phyloP scores from a whole-genome alignment of 2,797 vertebrate genomes.

The Diceros bicornis region DNA sequence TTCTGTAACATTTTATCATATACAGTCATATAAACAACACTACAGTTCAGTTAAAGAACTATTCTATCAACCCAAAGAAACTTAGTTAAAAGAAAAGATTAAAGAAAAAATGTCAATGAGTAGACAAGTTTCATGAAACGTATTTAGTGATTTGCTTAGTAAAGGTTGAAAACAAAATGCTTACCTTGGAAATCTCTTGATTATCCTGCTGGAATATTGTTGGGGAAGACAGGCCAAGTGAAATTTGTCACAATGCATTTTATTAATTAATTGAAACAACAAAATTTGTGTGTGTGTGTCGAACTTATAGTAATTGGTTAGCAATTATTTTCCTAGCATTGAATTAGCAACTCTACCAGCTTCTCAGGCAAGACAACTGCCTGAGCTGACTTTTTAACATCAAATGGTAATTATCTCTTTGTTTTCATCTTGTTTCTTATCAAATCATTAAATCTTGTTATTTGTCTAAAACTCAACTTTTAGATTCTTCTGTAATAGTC shows the following conservation, averaged over 20 bases:
- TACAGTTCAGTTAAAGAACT: not conserved
- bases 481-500: not conserved
- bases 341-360: not conserved
- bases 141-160: not conserved
- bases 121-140: not conserved
- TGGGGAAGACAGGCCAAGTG: not conserved
- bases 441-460: not conserved
- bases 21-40: not conserved
- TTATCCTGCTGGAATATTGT: not conserved
- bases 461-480: slow-evolving; percentile 21
- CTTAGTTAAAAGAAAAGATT: not conserved
- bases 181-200: not conserved
- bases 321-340: not conserved
- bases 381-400: not conserved
- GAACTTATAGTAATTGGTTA: not conserved
- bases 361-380: not conserved
- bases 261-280: not conserved
- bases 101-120: not conserved
- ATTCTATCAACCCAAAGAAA: not conserved
- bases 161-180: not conserved
- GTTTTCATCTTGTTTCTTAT: not conserved
- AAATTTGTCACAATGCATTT: not conserved
- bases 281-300: not conserved
- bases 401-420: not conserved
- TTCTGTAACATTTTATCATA: not conserved